Base-by-base conservation (phyloP, 2,797 vertebrate species). In the Schizopygopsis malacanthus region DNA sequence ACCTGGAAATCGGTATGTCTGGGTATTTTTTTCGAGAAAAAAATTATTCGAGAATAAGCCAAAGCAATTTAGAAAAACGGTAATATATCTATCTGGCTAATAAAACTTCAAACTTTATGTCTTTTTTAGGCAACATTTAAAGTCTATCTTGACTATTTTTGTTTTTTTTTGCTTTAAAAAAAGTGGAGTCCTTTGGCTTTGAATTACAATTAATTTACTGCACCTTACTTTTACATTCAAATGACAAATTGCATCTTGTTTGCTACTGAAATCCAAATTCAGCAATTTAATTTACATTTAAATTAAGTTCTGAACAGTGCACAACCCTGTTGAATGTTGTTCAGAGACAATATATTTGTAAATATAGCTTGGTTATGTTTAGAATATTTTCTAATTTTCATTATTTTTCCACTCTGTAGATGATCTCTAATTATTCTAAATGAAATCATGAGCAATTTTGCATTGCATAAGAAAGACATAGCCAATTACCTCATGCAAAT, bases 361-460 rank as follows among this genome's bases (percentile, higher is more conserved):
- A n/a, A 56, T 85, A 18, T 50, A 47, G 45, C 78, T 54, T 45
- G 70, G 52, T 25, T 78, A 28, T 67, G 13, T 63, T 28, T 15
- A 13, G 2, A 28, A 63, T 28, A 79, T 45, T 16, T 71, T 37
- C 15, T 75, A 6, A 45, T 82, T 71, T 47, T 86, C 52, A 15
- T 41, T 59, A 72, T 54, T 70, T 59, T 54, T 37, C 52, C 79
- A 73, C 65, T 75, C 75, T 61, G 54, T n/a, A 90, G 81, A 87
- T 89, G 83, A 90, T 92, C 87, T 89, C 85, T n/a, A 37, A 39
- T 69, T 67, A 12, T 63, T 20, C 59, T 81, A 87, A 88, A 90
- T 81, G 28, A 89, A 85, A 79, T 45, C 67, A 22, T 90, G 82
- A 86, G 79, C 71, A 25, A 86, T 88, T 85, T 75, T 82, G 47